Evolutionary conservation across 2,888 invertebrate genomes (phyloP), one percentile per base, ranked within the genome.

Genomic region (Ennomos fuscantarius): DNA sequence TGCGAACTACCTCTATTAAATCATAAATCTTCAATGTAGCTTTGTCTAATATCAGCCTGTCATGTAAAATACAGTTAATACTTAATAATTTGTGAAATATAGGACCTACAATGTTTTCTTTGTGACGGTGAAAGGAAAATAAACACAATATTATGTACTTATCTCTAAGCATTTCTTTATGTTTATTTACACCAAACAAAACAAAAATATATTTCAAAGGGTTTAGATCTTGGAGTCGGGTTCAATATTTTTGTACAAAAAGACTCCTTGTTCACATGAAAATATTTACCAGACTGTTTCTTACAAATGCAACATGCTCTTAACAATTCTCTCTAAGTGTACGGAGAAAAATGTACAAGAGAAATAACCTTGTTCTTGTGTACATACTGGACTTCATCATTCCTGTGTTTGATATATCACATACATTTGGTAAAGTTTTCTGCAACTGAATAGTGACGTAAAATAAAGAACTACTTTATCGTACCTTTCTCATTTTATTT

Each of bases 241-340:
- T 45, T 48, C 49, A 46, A 50, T 49, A 59, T 59, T 59, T 49
- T 49, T 54, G 33, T 24, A 24, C 46, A 47, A 39, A 41, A 34
- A 56, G 37, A 47, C 44, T 55, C 55, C 58, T 62, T 64, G 62
- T 63, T 58, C 42, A 54, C 59, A 53, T 52, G 46, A 63, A 59
- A 64, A 65, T 60, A 63, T 57, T 64, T 62, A 56, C 57, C 46
- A 54, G 52, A 60, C 55, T 53, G 49, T 57, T 53, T 60, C 51
- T 50, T 60, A 48, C 60, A 55, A 35, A 42, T 53, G 56, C 48
- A 56, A 56, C 62, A 73, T 65, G 66, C 63, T 69, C 53, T 64
- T 46, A 68, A 58, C 58, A 66, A 62, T 65, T 61, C 44, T 37
- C 46, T 57, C 36, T 54, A 63, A 67, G 48, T 55, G 56, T 56